These are phyloP conservation scores for Alsophila aescularia DNA, from an alignment of 2,888 invertebrate species.

Conservation along the genomic window DNA sequence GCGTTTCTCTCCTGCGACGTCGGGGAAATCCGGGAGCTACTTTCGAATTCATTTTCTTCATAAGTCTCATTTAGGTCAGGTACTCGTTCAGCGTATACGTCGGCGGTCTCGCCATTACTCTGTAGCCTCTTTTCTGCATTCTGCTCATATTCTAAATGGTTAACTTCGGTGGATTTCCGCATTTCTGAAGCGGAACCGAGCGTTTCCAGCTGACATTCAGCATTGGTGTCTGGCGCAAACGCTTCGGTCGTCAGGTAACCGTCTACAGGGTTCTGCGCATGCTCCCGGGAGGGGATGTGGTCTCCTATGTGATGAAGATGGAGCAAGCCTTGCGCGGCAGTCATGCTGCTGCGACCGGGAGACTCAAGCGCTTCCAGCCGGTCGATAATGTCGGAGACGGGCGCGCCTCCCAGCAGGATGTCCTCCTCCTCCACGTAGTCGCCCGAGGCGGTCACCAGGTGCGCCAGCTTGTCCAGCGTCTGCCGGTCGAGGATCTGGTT, in stretches of 20 bases:
- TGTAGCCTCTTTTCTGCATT: slow-evolving; percentile 65
- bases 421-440: slow-evolving; percentile 80
- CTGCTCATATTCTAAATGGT: slow-evolving; percentile 60
- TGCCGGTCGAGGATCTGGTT: slow-evolving; percentile 78
- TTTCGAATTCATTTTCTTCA: slow-evolving; percentile 52
- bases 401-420: slow-evolving; percentile 73
- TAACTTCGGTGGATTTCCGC: slow-evolving; percentile 45
- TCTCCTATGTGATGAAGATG: slow-evolving; percentile 73
- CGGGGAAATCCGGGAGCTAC: slow-evolving; percentile 42
- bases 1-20: slow-evolving; percentile 58
- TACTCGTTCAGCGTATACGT: slow-evolving; percentile 64
- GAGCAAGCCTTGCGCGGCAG: slow-evolving; percentile 73
- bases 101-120: slow-evolving; percentile 48
- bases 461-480: slow-evolving; percentile 72
- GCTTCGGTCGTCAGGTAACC: slow-evolving; percentile 67
- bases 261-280: slow-evolving; percentile 51
- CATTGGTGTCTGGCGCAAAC: slow-evolving; percentile 52
- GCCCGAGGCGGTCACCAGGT: slow-evolving; percentile 66
- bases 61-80: slow-evolving; percentile 62
- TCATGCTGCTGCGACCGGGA: slow-evolving; percentile 73
- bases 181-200: slow-evolving; percentile 6
- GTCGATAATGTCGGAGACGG: slow-evolving; percentile 85
- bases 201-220: slow-evolving; percentile 60
- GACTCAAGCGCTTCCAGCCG: slow-evolving; percentile 85
- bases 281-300: slow-evolving; percentile 43